Conservation (phyloP, 2,797 vertebrate species). For the Sebastes iracundus region DNA sequence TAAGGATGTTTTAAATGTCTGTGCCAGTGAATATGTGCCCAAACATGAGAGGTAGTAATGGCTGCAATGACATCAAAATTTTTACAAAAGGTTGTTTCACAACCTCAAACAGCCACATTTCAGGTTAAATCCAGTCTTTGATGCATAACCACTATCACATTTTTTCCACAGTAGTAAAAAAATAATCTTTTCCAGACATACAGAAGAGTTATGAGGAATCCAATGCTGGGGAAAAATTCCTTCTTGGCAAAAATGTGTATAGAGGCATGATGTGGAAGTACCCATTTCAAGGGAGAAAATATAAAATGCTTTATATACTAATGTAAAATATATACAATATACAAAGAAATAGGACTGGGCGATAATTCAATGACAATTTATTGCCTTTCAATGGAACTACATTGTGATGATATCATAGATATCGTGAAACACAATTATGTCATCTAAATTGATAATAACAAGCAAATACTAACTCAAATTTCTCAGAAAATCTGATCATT, state of each 20-base stretch:
- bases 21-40: not conserved
- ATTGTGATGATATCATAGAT: too few species aligned
- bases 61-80: not conserved
- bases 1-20: not conserved
- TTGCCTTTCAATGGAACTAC: rapidly evolving
- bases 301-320: not conserved
- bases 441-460: too few species aligned
- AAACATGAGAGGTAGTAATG: not conserved
- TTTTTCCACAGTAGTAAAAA: not conserved
- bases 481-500: too few species aligned
- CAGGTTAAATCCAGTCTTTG: not conserved
- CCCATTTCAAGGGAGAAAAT: not conserved
- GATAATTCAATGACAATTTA: too few species aligned
- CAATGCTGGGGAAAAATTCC: not conserved
- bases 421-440: too few species aligned
- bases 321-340: not conserved
- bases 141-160: not conserved
- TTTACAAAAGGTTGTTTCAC: not conserved
- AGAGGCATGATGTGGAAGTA: rapidly evolving
- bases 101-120: not conserved
- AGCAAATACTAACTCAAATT: rapidly evolving
- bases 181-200: not conserved
- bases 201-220: not conserved
- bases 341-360: too few species aligned
- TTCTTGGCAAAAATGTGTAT: not conserved